Evolutionary conservation across 1,140 invertebrate species (phyloP).

Genomic region (Arion vulgaris): DNA sequence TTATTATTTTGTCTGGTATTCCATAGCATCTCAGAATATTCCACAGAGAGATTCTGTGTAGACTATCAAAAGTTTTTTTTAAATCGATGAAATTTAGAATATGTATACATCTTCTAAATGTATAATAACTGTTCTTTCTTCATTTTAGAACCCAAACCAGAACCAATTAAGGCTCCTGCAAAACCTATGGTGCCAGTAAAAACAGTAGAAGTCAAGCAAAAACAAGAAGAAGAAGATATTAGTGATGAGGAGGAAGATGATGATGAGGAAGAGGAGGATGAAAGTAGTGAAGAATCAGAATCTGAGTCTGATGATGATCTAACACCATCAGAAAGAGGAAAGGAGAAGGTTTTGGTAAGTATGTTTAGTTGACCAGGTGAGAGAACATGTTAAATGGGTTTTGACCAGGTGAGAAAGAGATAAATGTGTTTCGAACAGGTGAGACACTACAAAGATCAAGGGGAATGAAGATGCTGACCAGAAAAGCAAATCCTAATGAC

Average conservation of each 20-base stretch:
- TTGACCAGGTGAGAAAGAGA: too few species aligned
- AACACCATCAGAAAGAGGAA: slow-evolving; percentile 79
- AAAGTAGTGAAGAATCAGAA: slow-evolving; percentile 42
- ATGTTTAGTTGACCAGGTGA: background rate
- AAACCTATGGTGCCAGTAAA: background rate
- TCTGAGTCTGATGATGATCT: slow-evolving; percentile 61
- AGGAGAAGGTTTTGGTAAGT: slow-evolving; percentile 73
- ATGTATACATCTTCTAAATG: too few species aligned
- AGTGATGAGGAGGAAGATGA: slow-evolving; percentile 45
- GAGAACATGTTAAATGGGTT: background rate
- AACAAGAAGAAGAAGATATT: slow-evolving; percentile 15
- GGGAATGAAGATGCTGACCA: too few species aligned
- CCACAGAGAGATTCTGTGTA: too few species aligned
- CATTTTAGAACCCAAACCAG: background rate
- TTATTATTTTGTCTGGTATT: too few species aligned
- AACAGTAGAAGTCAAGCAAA: background rate
- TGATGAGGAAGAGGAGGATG: slow-evolving; percentile 51
- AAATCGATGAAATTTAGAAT: too few species aligned
- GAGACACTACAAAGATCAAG: too few species aligned
- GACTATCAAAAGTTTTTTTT: too few species aligned
- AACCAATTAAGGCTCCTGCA: background rate
- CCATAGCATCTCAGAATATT: too few species aligned
- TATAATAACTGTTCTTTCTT: background rate
- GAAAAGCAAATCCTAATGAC: too few species aligned
- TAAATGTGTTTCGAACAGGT: too few species aligned